Evolutionary conservation across 2,797 vertebrate species (phyloP), one percentile per base, ranked within the genome.

Genomic region (Sebastes hubbsi): DNA sequence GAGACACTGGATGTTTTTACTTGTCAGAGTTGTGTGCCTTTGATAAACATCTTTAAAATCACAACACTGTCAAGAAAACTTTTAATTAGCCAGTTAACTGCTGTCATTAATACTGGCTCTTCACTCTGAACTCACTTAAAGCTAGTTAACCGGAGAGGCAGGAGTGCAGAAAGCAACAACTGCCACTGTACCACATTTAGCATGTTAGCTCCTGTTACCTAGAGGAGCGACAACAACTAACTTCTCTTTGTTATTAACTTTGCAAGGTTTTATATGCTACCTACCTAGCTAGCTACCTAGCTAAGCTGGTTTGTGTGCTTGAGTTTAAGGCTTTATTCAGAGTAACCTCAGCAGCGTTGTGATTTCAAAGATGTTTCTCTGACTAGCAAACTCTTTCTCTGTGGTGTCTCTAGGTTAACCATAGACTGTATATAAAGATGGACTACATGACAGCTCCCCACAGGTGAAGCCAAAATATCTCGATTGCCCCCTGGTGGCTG

Each of bases 401-500:
- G 34, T 52, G 36, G 71, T 66, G 32, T 75, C 34, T 70, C 2
- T 6, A 27, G 5, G 29, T 34, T 20, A 18, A 2, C 11, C 7
- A 2, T 9, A 18, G 42, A 49, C 42, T 20, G 42, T 49, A 4
- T 49, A 49, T 49, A 49, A 49, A 49, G 46, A 49, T 49, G 46
- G 18, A 49, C 18, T 0, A 20, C 46, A 49, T 49, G 46, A 49
- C 46, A 49, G 46, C 3, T 49, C 46, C 46, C 18, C 18, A 20
- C 1, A 49, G 0, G 3, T 49, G 46, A 49, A 49, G 46, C 18
- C 18, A 49, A 20, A 1, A 49, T 0, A 49, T 18, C 18, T 49
- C 0, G 18, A 49, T 49, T 0, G 46, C 46, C 18, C 46, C 46
- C 46, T 49, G 46, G 46, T 49, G 46, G 46, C 46, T 20, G 46